Evolutionary conservation across 2,797 vertebrate genomes (phyloP).

Genomic region (Merluccius polli): DNA sequence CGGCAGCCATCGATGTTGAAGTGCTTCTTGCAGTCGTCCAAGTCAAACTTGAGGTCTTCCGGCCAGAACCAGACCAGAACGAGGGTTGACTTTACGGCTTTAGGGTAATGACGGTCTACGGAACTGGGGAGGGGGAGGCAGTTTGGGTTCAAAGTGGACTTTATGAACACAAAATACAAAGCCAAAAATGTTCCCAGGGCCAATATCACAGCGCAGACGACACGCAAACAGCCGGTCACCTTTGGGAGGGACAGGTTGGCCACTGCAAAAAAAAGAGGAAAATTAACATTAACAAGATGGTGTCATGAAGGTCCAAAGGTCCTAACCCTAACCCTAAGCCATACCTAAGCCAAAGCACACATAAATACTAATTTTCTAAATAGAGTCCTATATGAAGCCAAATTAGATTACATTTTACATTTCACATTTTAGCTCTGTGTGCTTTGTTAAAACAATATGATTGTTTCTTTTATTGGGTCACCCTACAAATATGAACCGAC

Average conservation of each 20-base stretch:
- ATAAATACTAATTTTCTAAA: no score
- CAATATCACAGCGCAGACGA: neutral
- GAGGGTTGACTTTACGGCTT: conserved; percentile 42
- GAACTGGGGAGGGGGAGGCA: neutral
- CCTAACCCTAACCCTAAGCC: no score
- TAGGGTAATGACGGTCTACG: neutral
- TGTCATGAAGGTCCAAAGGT: neutral
- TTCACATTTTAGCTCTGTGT: no score
- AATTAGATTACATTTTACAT: no score
- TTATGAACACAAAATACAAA: neutral
- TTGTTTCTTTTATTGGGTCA: no score
- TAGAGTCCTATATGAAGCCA: no score
- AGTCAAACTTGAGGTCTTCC: conserved; percentile 76
- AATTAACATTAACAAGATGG: neutral
- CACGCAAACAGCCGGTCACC: neutral
- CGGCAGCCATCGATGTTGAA: conserved; percentile 79
- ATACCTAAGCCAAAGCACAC: no score
- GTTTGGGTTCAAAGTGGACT: neutral
- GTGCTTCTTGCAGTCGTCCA: conserved; percentile 73
- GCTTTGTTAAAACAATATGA: no score
- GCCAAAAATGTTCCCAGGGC: neutral
- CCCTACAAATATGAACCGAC: no score
- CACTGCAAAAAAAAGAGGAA: neutral
- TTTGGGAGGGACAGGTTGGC: neutral
- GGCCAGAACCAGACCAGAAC: conserved; percentile 86